Evolutionary conservation across 2,113 vertebrate species (phyloP), one percentile per base, ranked within the genome.

Genomic region (Austrofundulus limnaeus): DNA sequence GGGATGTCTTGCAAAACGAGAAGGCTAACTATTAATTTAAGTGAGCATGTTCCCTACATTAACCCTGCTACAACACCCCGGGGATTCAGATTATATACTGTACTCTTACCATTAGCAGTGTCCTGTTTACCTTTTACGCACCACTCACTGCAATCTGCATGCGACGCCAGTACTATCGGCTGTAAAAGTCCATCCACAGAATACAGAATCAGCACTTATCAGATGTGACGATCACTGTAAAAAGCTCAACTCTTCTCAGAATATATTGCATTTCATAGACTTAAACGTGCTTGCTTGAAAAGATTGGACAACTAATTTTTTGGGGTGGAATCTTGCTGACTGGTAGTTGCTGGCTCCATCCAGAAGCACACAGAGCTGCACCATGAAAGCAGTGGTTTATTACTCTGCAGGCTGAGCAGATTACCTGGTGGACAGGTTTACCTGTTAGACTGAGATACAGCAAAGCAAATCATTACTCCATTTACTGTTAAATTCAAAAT

Each of bases 71-170:
- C 67, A 70, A 67, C 70, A 66, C 73, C 0, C 48, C 61, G 10
- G 81, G 74, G 71, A 68, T 28, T 74, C 23, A 60, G 56, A 59
- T 56, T 41, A 55, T 43, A 58, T 63, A 69, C 59, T 73, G 65
- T 71, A 68, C 58, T 63, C 52, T 57, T 20, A 64, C 51, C 53
- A 72, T 63, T 73, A 82, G 61, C 67, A 24, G 21, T 25, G 74
- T 66, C 71, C 66, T 63, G 65, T 80, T 82, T 76, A 76, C 72
- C 76, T 82, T 77, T 70, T 50, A 78, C 53, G 71, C 76, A 70
- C 37, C 51, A 49, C 39, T 66, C 15, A 1, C 24, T 16, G 5
- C 28, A 63, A 23, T 21, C 25, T 24, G 12, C 38, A n/a, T 25
- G 56, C n/a, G 58, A 59, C 19, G 28, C 15, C 2, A 4, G 46